Base-by-base conservation (phyloP, 1,140 invertebrate species). In the Heliconius melpomene region DNA sequence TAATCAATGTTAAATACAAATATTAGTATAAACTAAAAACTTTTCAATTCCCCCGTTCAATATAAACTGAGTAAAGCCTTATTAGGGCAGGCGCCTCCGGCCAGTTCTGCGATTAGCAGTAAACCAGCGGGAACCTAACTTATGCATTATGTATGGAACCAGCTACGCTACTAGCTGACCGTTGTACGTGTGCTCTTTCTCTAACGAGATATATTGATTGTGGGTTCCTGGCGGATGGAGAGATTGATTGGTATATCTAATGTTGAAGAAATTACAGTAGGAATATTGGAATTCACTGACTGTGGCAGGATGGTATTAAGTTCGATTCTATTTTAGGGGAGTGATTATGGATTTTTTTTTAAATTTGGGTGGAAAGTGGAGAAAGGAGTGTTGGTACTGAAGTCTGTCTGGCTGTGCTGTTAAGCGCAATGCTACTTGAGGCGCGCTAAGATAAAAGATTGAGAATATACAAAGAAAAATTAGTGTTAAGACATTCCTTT, bases 71-170 rank as follows among this genome's bases (percentile, higher is more conserved):
- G 40, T 46, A 46, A 46, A 46, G 38, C 84, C 80, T 71, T 83
- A 79, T 86, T 84, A 75, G 83, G 85, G 40, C 29, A 83, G 83
- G 81, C 83, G 83, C 83, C 83, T 78, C 66, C 54, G 72, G 72
- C 85, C 77, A 80, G 83, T 82, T 84, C 71, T 74, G 79, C 38
- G 36, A 80, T 80, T 80, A 80, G 74, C 29, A 76, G 79, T 75
- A 50, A 46, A 46, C 54, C 79, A 80, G 79, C 79, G 79, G 79
- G 79, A 80, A 77, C 71, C 66, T n/a, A 50, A 16, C 71, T 77
- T 71, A 80, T 80, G 79, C 77, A 80, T 80, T 74, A 80, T 80
- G 79, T 80, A 80, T 77, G 75, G 70, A 77, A 71, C 13, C 20
- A 66, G 60, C 60, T 80, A 75, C 66, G 75, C 75, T 74, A 76